Conservation (phyloP, 2,797 vertebrate genomes). For the Tapirus indicus region DNA sequence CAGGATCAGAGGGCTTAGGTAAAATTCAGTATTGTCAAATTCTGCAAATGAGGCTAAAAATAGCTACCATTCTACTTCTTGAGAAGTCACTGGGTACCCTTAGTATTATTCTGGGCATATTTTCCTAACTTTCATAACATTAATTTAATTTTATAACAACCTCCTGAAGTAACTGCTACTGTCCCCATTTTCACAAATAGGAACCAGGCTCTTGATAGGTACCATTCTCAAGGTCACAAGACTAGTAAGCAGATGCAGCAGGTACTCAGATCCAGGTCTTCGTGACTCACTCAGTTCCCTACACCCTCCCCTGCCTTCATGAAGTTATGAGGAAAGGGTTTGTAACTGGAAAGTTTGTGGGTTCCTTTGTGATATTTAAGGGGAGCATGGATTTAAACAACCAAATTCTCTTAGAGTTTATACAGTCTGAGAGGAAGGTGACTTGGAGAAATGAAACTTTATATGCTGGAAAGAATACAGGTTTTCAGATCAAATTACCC, state of each 20-base stretch:
- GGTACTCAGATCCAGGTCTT: background rate
- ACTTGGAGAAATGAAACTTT: constrained; percentile 31
- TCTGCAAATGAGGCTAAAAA: constrained; percentile 27
- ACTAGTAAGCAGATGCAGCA: background rate
- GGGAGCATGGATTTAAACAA: background rate
- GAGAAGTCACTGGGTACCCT: background rate
- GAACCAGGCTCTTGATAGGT: background rate
- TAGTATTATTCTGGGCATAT: background rate
- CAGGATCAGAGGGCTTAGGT: background rate
- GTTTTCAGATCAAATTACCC: background rate
- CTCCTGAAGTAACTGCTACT: background rate
- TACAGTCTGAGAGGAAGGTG: background rate
- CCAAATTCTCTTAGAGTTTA: background rate
- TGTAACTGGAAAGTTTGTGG: background rate
- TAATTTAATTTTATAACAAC: background rate
- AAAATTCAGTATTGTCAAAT: constrained; percentile 4
- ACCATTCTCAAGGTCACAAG: background rate
- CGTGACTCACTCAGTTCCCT: background rate
- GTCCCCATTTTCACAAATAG: constrained; percentile 15
- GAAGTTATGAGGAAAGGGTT: background rate
- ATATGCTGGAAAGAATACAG: background rate
- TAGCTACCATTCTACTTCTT: background rate
- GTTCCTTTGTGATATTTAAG: background rate
- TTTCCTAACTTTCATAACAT: background rate
- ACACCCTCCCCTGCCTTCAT: background rate